These are phyloP conservation scores for Eonycteris spelaea DNA, from an alignment of 2,113 vertebrate species.

Conservation along the genomic window DNA sequence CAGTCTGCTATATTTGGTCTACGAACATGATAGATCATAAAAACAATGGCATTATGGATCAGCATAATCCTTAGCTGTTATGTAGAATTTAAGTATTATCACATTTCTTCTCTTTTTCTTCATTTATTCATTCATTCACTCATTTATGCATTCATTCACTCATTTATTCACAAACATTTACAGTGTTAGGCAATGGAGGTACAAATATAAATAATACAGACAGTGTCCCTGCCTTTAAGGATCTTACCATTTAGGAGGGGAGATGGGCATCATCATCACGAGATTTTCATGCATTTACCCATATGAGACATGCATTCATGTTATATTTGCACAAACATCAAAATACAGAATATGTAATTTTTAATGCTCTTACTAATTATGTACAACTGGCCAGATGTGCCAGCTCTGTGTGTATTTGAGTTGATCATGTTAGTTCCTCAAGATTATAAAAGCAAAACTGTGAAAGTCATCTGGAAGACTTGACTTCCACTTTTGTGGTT, in stretches of 20 bases:
- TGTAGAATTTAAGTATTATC: neutral
- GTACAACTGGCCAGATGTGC: neutral
- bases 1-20: neutral
- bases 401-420: neutral
- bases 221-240: too few species aligned
- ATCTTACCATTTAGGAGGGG: too few species aligned
- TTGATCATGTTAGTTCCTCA: neutral
- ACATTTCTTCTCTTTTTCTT: neutral
- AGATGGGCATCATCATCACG: neutral
- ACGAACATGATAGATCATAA: neutral
- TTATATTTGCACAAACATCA: neutral
- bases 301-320: neutral
- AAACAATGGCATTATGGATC: neutral
- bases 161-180: neutral
- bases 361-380: neutral
- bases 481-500: neutral
- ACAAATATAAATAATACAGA: neutral
- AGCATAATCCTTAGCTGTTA: neutral
- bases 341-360: neutral
- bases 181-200: neutral
- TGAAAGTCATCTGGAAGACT: neutral
- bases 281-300: neutral
- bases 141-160: neutral
- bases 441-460: neutral
- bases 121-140: neutral